Conservation (phyloP, 2,113 vertebrate species). For the Scytalopus superciliaris region DNA sequence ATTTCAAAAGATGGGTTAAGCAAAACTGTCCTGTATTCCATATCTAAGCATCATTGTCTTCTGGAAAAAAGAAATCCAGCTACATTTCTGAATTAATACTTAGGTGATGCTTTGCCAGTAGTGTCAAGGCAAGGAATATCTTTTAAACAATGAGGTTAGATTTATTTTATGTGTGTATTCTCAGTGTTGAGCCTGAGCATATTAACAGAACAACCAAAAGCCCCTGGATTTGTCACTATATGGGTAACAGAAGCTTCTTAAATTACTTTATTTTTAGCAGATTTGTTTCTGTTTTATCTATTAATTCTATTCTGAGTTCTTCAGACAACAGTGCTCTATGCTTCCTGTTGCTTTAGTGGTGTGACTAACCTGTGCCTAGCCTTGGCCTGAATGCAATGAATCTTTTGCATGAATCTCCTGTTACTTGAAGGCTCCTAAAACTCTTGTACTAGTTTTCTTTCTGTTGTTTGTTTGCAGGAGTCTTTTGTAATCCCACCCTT, state of each 20-base stretch:
- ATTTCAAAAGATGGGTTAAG: not conserved
- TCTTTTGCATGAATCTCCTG: not conserved
- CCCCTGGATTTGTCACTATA: rapidly evolving
- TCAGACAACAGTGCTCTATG: not conserved
- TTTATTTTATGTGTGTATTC: not conserved
- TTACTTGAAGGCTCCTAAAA: not conserved
- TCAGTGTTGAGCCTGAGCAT: not conserved
- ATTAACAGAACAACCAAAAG: not conserved
- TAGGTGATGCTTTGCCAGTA: not conserved
- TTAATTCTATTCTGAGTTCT: not conserved
- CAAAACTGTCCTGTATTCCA: not conserved
- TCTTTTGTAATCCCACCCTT: not conserved
- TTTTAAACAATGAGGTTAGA: not conserved
- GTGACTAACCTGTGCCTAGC: not conserved
- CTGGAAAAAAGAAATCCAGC: not conserved
- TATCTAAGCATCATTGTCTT: not conserved
- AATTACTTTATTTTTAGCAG: not conserved
- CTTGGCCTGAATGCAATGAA: not conserved
- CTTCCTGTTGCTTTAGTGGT: not conserved
- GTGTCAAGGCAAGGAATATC: not conserved
- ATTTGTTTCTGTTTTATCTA: not conserved
- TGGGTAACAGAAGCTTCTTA: not conserved
- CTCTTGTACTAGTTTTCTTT: not conserved
- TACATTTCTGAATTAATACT: not conserved
- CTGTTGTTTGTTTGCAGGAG: not conserved